Base-by-base conservation (phyloP, 2,113 vertebrate genomes). In the Cryptomyrus ogoouensis region DNA sequence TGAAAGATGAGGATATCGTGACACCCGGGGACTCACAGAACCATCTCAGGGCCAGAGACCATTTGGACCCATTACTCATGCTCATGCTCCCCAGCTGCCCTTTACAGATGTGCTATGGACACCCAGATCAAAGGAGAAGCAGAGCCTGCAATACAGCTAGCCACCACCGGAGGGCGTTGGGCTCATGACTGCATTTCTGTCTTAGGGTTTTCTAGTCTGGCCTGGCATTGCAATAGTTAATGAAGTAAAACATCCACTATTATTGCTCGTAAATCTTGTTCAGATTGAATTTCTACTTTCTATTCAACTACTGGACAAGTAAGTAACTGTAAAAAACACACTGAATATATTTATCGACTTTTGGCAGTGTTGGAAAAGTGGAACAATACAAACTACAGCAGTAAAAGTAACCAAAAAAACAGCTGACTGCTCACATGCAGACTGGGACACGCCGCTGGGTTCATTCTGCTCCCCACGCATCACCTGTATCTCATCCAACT, bases 1-100 rank as follows among this genome's bases (percentile, higher is more conserved):
- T 80, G 90, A 92, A 90, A 53, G 42, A 2, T 10, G 5, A 8
- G 31, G 89, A 89, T 88, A 80, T 88, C 90, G 89, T 88, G 77
- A 89, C 91, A 89, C 83, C 9, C 0, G n/a, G 58, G 58, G 88
- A 87, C 77, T 52, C 91, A 85, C 49, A 35, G 70, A 35, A 92
- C 89, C 52, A 77, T n/a, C 92, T 87, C 39, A 62, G 52, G 50
- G 85, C 83, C 15, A 85, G 24, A 35, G 80, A 6, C 35, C 19
- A 12, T 84, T 47, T 47, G 3, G 42, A 83, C 80, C 9, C 44
- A 83, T 39, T 44, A 21, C 42, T 83, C 35, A 35, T 9, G 52
- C 46, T 39, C 19, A n/a, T 3, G 15, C 3, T 21, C 83, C 44
- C 39, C 77, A 24, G 39, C 39, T 83, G 39, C 42, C 9, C 1